Evolutionary conservation across 2,113 vertebrate genomes (phyloP).

Genomic region (Antennarius striatus): DNA sequence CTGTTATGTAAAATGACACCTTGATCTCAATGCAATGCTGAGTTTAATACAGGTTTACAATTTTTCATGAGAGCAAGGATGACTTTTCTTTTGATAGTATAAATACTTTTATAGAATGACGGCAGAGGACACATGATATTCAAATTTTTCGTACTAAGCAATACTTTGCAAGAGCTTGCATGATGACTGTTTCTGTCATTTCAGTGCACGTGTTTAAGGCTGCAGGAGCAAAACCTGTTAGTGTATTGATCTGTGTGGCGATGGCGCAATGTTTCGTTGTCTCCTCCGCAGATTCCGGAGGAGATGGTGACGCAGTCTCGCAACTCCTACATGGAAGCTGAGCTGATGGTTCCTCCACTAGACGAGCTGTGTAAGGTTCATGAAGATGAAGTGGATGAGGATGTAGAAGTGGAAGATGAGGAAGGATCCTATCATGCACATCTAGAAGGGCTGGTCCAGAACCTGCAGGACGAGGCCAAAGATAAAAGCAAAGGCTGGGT

Average conservation of each 20-base stretch:
- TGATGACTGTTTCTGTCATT: background rate
- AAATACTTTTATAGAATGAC: background rate
- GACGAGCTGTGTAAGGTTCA: constrained; percentile 85
- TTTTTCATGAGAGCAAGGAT: constrained; percentile 8
- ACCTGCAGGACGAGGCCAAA: constrained; percentile 89
- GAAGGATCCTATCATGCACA: constrained; percentile 84
- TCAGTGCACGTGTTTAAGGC: background rate
- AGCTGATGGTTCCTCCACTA: constrained; percentile 85
- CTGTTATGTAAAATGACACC: constrained; percentile 5
- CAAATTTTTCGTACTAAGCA: background rate
- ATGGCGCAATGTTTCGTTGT: background rate
- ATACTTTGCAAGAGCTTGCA: background rate
- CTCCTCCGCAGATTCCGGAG: constrained; percentile 84
- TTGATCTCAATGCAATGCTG: constrained; percentile 1
- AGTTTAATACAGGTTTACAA: background rate
- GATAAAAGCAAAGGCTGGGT: constrained; percentile 95
- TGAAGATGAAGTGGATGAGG: constrained; percentile 64
- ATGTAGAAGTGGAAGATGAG: constrained; percentile 83
- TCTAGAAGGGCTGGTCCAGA: constrained; percentile 86
- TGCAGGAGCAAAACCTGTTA: background rate
- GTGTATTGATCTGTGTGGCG: constrained; percentile 12
- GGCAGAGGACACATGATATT: background rate
- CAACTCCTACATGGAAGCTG: constrained; percentile 90
- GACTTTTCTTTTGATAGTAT: background rate
- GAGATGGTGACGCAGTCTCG: constrained; percentile 92